Base-by-base conservation (phyloP, 2,797 vertebrate species). In the Halcyon leucocephala region DNA sequence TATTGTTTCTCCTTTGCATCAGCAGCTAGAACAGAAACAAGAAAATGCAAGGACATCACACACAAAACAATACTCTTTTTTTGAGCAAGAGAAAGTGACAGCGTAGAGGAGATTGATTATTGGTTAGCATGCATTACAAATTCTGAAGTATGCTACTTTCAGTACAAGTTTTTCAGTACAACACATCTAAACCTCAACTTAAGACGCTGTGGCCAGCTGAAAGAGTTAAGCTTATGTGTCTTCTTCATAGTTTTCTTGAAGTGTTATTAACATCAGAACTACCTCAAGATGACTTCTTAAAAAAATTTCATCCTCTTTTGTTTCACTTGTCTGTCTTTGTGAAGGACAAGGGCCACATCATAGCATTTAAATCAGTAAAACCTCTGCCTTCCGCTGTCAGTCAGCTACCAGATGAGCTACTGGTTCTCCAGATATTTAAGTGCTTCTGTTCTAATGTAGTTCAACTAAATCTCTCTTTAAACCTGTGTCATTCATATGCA, bases 1-100 rank as follows among this genome's bases (percentile, higher is more conserved):
- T 99, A 98, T 86, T 99, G 99, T 97, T 99, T 99, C 97, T 99
- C 99, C 94, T 98, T 99, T 86, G 98, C 98, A 95, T 99, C 99
- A 42, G 98, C 97, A 81, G 99, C 99, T 99, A 86, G 79, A 98
- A 98, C 1, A 97, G 78, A 98, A 92, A 94, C 42, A 80, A 90
- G 67, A 88, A 79, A 86, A 94, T n/a, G 15, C 17, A 74, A 46
- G 28, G 16, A 14, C 21, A 77, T 61, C 51, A 74, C 85, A 80
- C 15, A 60, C 52, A 92, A 71, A 94, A 15, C 8, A 9, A 54
- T 41, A 55, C 3, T 51, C 4, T n/a, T 65, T 57, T 60, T 78
- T 39, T 60, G 14, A 14, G 22, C 24, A 79, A 51, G 51, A 79
- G 42, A 41, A 77, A 8, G 41, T 28, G 48, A 82, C 0, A 2